Evolutionary conservation across 2,888 invertebrate genomes (phyloP), one percentile per base, ranked within the genome.

Genomic region (Eremobia ochroleuca): DNA sequence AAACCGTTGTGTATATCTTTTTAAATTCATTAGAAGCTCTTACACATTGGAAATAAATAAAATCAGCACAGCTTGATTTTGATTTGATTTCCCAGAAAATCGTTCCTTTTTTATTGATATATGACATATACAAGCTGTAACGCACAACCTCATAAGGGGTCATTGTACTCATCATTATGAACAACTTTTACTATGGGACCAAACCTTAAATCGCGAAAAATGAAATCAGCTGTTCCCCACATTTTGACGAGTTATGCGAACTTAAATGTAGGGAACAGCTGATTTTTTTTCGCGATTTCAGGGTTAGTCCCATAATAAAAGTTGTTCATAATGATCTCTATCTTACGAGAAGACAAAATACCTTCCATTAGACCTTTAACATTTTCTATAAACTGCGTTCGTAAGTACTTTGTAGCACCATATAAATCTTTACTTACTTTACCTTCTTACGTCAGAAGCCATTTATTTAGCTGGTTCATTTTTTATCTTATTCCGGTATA

Each of bases 401-500:
- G 15, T 58, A 71, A 71, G 61, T 52, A 67, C 66, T 49, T 49
- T 67, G 67, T 31, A 52, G 64, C 62, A 59, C 28, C 13, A 67
- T 13, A 79, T 81, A 79, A 78, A 85, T 79, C 73, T 43, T 58
- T 52, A 37, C 61, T 55, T 75, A 67, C 72, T 76, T 46, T 78
- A 58, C 18, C 40, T 71, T 37, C 66, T 61, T 77, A 79, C 62
- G 69, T 58, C 62, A 78, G 62, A 77, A 81, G 64, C 76, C 71
- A 86, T 84, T 86, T 87, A 77, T 85, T 68, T 79, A 21, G 73
- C 70, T 79, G 34, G 62, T 82, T 31, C 68, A 79, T 86, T 79
- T 88, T 85, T 88, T 88, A 84, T 85, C 64, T 68, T 66, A 69
- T 80, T 73, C 69, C 40, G 15, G 76, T 77, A 67, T 73, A 82